These are phyloP conservation scores for Phlogophora meticulosa DNA, from an alignment of 2,888 invertebrate genomes.

Conservation along the genomic window DNA sequence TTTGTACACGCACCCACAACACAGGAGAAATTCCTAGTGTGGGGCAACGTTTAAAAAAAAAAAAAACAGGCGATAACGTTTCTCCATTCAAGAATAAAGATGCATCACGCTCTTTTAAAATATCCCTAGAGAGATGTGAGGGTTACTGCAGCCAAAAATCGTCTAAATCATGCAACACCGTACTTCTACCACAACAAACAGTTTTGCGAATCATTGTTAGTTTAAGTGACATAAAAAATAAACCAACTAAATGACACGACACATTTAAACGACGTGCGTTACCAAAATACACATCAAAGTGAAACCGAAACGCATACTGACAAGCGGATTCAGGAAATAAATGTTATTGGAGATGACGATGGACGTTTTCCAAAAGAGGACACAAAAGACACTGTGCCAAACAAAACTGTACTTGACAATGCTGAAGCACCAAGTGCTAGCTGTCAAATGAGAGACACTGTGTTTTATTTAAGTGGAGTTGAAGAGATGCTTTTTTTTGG, in stretches of 20 bases:
- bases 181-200: slow-evolving; percentile 38
- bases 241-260: slow-evolving; percentile 74
- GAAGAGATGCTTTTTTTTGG: slow-evolving; percentile 22
- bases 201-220: slow-evolving; percentile 76
- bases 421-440: slow-evolving; percentile 31
- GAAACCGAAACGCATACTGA: slow-evolving; percentile 70
- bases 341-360: slow-evolving; percentile 61
- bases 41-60: too few relatives aligned
- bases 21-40: too few relatives aligned
- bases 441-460: slow-evolving; percentile 36
- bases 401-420: slow-evolving; percentile 49
- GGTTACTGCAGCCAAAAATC: slow-evolving; percentile 10
- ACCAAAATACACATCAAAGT: slow-evolving; percentile 77
- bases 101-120: slow-evolving; percentile 18
- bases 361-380: slow-evolving; percentile 55
- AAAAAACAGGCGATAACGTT: neutral
- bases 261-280: slow-evolving; percentile 70
- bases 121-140: slow-evolving; percentile 23
- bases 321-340: slow-evolving; percentile 65
- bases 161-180: slow-evolving; percentile 45
- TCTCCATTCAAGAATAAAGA: slow-evolving; percentile 17
- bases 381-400: slow-evolving; percentile 48
- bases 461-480: slow-evolving; percentile 36
- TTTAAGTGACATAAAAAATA: slow-evolving; percentile 65
- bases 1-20: too few relatives aligned